Percentiles rank a stretch among this genome's conserved stretches.
Evolutionary conservation across 1,140 invertebrate genomes (phyloP).

Genomic region (Eurytemora carolleeae): DNA sequence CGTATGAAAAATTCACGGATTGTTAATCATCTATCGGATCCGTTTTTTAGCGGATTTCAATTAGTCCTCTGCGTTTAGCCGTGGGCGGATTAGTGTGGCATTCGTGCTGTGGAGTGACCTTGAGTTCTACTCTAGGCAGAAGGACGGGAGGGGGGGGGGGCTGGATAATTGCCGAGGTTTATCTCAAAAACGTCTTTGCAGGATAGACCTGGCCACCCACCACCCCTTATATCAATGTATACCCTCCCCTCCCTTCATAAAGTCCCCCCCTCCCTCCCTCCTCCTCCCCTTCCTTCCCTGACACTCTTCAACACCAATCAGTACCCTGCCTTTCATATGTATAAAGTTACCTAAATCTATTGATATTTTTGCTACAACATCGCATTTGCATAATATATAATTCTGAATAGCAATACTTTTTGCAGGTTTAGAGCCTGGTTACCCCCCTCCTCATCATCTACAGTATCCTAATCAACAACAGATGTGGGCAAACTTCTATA

Average conservation of each 20-base stretch:
- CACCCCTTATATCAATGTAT: not conserved
- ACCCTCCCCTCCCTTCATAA: not conserved
- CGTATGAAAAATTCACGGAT: too few species aligned
- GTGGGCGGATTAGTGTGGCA: too few species aligned
- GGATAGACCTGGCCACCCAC: not conserved
- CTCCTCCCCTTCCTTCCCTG: not conserved
- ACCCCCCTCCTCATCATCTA: not conserved
- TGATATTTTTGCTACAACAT: too few species aligned
- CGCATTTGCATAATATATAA: too few species aligned
- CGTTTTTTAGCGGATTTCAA: too few species aligned
- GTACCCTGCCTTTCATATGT: not conserved
- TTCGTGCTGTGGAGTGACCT: not conserved
- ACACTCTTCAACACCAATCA: not conserved
- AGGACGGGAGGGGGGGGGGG: not conserved
- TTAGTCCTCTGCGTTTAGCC: too few species aligned
- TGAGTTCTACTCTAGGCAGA: not conserved
- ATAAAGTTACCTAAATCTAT: too few species aligned
- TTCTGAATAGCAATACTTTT: not conserved
- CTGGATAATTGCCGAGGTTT: not conserved
- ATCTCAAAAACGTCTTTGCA: not conserved
- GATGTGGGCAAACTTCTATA: not conserved
- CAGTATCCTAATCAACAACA: not conserved
- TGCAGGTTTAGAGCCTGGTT: not conserved
- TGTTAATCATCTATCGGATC: too few species aligned
- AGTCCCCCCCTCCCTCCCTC: not conserved